Evolutionary conservation across 2,113 vertebrate genomes (phyloP).

Genomic region (Struthio camelus): DNA sequence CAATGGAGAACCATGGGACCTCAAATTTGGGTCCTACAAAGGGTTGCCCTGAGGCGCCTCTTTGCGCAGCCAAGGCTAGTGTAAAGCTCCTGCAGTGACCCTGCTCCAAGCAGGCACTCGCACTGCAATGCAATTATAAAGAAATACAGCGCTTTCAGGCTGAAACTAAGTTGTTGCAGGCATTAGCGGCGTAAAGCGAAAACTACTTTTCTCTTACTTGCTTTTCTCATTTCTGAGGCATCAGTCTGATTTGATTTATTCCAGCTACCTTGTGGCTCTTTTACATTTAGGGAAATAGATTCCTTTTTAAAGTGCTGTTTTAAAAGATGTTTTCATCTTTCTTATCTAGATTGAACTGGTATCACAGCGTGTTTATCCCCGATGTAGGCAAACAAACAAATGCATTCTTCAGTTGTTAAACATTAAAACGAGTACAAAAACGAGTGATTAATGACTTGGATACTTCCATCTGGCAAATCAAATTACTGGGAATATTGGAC

Average conservation of each 20-base stretch:
- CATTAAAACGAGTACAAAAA: conserved; percentile 29
- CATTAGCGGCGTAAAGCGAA: background rate
- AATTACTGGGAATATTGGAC: conserved; percentile 27
- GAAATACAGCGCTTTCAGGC: background rate
- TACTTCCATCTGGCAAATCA: conserved; percentile 49
- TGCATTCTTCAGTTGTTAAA: conserved; percentile 35
- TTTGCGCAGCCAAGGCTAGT: background rate
- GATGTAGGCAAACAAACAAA: conserved; percentile 23
- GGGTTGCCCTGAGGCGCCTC: too few species aligned
- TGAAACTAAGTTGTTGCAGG: background rate
- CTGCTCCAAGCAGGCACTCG: fast-evolving
- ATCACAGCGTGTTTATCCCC: conserved; percentile 14
- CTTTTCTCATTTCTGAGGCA: background rate
- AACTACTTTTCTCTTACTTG: background rate
- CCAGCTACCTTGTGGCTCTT: background rate
- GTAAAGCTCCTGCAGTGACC: background rate
- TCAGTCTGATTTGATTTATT: conserved; percentile 31
- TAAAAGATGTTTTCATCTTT: background rate
- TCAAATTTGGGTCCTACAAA: too few species aligned
- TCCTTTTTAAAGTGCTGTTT: background rate
- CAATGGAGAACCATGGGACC: fast-evolving
- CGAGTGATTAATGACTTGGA: conserved; percentile 49
- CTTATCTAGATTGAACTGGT: background rate
- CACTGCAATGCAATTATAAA: background rate
- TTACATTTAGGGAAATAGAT: background rate